Evolutionary conservation across 2,797 vertebrate species (phyloP), one percentile per base, ranked within the genome.

Genomic region (Malacoraja senta): DNA sequence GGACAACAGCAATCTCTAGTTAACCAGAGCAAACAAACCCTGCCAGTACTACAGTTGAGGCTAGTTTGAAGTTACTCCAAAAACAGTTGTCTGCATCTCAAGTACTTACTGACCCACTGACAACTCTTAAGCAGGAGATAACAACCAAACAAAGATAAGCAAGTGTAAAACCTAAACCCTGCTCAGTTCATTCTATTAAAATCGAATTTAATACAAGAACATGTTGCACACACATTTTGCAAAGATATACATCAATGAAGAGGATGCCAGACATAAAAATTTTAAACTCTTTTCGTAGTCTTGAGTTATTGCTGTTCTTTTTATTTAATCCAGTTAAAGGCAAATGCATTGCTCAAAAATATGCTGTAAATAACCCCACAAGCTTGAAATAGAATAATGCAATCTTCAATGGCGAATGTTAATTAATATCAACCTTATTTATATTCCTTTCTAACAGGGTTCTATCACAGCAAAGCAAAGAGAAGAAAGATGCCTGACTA

Each of bases 101-200:
- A 86, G 80, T 88, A 68, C 19, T 68, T 88, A 65, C 17, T 88
- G 68, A 32, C 61, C 24, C 15, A 88, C n/a, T 83, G 80, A 88
- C 13, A 65, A 35, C n/a, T 65, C 12, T 65, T 10, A 17, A 32
- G n/a, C n/a, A 88, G 35, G 65, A 63, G 15, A 21, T 8, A 44
- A 35, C 61, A 88, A 88, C 35, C 9, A n/a, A 86, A 65, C 63
- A 32, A 29, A 35, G 17, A n/a, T 9, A 88, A 88, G 63, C 53
- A 32, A 35, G n/a, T 84, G 81, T 84, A n/a, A 61, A 84, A 84
- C 32, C 32, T 1, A 32, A 65, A 15, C 61, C 4, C 83, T n/a
- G 12, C 26, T 61, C 80, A 83, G 12, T 29, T 63, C 6, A n/a
- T 84, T 17, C 8, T 83, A 26, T 61, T 65, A 35, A 88, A 17